These are phyloP conservation scores for Tyto alba DNA, from an alignment of 2,113 vertebrate species.

Conservation along the genomic window DNA sequence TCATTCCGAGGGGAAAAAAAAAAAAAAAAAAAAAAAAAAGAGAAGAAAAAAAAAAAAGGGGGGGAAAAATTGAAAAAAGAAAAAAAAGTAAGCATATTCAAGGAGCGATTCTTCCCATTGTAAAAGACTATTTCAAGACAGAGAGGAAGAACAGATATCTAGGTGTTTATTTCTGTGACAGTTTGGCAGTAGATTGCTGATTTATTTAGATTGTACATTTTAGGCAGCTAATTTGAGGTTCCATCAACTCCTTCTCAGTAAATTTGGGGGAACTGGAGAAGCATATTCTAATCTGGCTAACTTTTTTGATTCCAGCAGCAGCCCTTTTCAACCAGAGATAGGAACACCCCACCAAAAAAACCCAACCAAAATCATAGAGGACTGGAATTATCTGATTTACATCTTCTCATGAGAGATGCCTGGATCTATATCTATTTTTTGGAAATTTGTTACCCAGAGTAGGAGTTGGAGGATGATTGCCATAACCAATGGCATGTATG, in stretches of 20 bases:
- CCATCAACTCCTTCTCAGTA: background rate
- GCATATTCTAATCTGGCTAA: background rate
- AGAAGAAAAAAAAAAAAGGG: no score
- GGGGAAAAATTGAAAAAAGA: accelerated
- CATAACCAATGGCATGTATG: accelerated
- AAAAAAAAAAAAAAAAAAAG: accelerated
- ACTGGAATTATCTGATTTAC: background rate
- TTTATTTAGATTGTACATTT: background rate
- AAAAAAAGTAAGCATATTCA: background rate
- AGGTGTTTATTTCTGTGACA: background rate
- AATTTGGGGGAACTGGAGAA: background rate
- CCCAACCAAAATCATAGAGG: background rate
- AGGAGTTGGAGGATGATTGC: background rate
- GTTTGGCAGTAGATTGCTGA: background rate
- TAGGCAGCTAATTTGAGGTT: background rate
- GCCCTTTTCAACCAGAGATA: background rate
- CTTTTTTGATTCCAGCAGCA: background rate
- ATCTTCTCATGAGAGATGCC: background rate
- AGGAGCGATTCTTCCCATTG: background rate
- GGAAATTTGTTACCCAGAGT: no score
- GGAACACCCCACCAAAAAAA: accelerated
- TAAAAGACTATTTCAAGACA: background rate
- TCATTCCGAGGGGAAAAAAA: accelerated
- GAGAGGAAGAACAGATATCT: background rate
- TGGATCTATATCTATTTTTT: background rate